phyloP scores from a whole-genome alignment of 2,797 vertebrate genomes.

The Eleutherodactylus coqui region DNA sequence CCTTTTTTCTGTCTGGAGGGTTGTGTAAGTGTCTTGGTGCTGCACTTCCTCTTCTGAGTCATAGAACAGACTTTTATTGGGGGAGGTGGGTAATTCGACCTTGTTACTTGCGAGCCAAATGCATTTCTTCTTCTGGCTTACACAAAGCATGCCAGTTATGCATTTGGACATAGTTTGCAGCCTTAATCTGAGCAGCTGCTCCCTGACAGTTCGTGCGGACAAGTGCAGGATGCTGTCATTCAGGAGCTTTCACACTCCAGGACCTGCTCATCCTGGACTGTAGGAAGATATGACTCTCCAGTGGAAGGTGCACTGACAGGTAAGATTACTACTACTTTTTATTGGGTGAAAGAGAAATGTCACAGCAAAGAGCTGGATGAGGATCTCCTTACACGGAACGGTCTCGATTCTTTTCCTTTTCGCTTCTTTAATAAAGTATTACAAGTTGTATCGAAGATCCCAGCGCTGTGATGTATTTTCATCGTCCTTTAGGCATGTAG shows the following conservation, averaged over 20 bases:
- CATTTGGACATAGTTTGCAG: constrained; percentile 74
- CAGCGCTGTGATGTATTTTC: background rate
- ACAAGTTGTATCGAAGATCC: background rate
- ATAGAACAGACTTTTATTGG: constrained; percentile 70
- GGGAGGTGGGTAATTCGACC: constrained; percentile 77
- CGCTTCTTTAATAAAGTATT: background rate
- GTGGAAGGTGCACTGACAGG: constrained; percentile 79
- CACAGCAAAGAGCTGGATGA: background rate
- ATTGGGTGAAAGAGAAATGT: background rate
- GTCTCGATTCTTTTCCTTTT: background rate
- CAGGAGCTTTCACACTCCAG: constrained; percentile 65
- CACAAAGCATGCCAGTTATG: constrained; percentile 74
- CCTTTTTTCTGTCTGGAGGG: constrained; percentile 15
- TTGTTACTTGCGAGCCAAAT: constrained; percentile 68
- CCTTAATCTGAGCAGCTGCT: constrained; percentile 79
- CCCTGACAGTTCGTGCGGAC: constrained; percentile 79
- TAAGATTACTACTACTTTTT: constrained; percentile 73
- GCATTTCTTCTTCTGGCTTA: constrained; percentile 73
- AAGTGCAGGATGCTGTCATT: constrained; percentile 73
- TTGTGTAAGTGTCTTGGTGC: constrained; percentile 66
- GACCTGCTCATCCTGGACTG: constrained; percentile 69
- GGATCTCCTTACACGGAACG: background rate
- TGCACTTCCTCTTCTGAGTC: constrained; percentile 70
- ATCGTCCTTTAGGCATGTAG: background rate
- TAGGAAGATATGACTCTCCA: constrained; percentile 62